phyloP scores from a whole-genome alignment of 2,888 invertebrate genomes.

The Cabera pusaria region DNA sequence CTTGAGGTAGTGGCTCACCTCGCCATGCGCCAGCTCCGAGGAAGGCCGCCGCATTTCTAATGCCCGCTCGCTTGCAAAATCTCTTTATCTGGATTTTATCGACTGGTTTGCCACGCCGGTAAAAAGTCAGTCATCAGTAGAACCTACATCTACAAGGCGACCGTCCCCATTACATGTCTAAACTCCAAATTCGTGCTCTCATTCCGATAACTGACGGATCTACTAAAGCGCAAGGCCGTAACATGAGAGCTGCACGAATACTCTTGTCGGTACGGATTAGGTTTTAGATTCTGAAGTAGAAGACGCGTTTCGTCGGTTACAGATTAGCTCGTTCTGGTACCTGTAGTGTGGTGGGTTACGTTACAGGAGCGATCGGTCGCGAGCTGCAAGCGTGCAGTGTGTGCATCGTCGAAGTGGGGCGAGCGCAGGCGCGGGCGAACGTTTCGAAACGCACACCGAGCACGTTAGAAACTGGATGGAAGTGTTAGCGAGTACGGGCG shows the following conservation, averaged over 20 bases:
- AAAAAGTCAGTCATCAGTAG: constrained; percentile 41
- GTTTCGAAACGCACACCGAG: constrained; percentile 77
- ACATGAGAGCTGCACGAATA: constrained; percentile 1
- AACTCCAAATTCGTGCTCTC: constrained; percentile 3
- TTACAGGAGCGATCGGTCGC: constrained; percentile 56
- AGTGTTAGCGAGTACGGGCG: constrained; percentile 81
- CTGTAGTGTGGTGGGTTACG: constrained; percentile 56
- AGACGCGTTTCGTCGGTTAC: too few species aligned
- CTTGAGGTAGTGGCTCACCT: constrained; percentile 74
- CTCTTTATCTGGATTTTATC: constrained; percentile 49
- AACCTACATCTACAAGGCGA: constrained; percentile 26
- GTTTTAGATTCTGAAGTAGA: constrained; percentile 10
- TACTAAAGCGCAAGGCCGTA: constrained; percentile 12
- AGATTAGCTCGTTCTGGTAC: too few species aligned
- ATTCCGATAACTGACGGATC: constrained; percentile 13
- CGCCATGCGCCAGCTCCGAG: constrained; percentile 55
- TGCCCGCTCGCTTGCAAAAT: constrained; percentile 55
- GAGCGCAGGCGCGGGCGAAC: constrained; percentile 53
- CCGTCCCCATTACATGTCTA: constrained; percentile 12
- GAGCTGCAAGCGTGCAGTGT: constrained; percentile 51
- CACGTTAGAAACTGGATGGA: constrained; percentile 82
- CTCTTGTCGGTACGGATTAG: too few species aligned
- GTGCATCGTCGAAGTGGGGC: constrained; percentile 67
- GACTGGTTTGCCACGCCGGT: constrained; percentile 40
- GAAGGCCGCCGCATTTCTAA: constrained; percentile 76